Evolutionary conservation across 2,888 invertebrate species (phyloP).

Genomic region (Xanthia icteritia): DNA sequence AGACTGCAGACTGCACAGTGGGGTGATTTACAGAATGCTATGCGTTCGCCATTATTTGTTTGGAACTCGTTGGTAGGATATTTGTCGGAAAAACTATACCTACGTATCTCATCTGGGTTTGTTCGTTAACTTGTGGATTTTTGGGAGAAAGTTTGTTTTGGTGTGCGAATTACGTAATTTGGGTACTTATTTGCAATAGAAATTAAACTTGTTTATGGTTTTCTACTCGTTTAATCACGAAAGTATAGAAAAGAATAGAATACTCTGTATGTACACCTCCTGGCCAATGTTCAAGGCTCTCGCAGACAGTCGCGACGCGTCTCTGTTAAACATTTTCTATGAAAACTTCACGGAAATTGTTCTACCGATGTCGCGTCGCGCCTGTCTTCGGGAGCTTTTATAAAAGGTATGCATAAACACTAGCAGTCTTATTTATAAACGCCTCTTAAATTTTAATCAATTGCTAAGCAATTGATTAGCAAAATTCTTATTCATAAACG

Average conservation of each 20-base stretch:
- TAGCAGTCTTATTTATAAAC: too few species aligned
- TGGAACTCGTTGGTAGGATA: conserved; percentile 35
- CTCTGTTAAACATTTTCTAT: too few species aligned
- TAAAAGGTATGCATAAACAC: neutral
- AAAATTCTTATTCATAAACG: too few species aligned
- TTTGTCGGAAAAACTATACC: conserved; percentile 45
- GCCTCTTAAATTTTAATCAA: too few species aligned
- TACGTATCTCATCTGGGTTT: conserved; percentile 11
- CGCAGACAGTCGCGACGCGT: too few species aligned
- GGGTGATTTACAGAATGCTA: conserved; percentile 58
- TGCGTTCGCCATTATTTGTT: conserved; percentile 45
- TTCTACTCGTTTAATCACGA: neutral
- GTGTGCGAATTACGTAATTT: neutral
- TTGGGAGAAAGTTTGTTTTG: neutral
- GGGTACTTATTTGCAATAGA: neutral
- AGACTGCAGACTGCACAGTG: conserved; percentile 24
- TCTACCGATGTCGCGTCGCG: too few species aligned
- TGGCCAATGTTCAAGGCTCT: too few species aligned
- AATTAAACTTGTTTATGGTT: neutral
- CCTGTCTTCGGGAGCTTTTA: too few species aligned
- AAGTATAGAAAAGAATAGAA: too few species aligned
- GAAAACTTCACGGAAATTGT: too few species aligned
- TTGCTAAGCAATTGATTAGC: too few species aligned
- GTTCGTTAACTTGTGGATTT: neutral
- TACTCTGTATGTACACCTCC: too few species aligned